Evolutionary conservation across 2,888 invertebrate genomes (phyloP).

Genomic region (Zhengitettix transpicula): DNA sequence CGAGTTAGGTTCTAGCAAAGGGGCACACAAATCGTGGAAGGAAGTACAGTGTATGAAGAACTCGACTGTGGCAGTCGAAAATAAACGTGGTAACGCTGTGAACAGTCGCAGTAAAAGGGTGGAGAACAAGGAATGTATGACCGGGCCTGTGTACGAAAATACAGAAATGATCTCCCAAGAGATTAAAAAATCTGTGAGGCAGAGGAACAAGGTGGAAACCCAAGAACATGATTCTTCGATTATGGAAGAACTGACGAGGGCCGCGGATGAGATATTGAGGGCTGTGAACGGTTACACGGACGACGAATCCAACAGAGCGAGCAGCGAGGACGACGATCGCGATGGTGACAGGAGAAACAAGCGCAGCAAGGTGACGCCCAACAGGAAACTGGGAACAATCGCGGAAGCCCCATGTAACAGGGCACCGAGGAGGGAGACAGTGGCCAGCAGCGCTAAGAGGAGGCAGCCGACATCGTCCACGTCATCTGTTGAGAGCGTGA

Average conservation of each 20-base stretch:
- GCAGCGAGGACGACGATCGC: slow-evolving; percentile 22
- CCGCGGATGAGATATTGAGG: slow-evolving; percentile 39
- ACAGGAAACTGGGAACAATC: slow-evolving; percentile 4
- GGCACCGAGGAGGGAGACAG: slow-evolving; percentile 3
- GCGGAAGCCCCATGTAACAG: neutral
- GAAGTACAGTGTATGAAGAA: too few species aligned
- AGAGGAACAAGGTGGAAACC: neutral
- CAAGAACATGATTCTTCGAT: slow-evolving; percentile 19
- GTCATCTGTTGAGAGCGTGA: slow-evolving; percentile 20
- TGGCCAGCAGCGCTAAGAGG: slow-evolving; percentile 20
- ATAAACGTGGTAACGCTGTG: too few species aligned
- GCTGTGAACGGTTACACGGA: slow-evolving; percentile 36
- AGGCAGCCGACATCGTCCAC: slow-evolving; percentile 24
- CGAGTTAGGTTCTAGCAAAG: too few species aligned
- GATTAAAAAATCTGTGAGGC: neutral
- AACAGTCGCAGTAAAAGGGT: too few species aligned
- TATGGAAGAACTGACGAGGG: slow-evolving; percentile 37
- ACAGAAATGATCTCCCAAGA: neutral
- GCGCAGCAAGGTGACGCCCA: neutral
- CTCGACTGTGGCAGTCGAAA: too few species aligned
- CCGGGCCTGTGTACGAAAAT: slow-evolving; percentile 4
- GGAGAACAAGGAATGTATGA: neutral
- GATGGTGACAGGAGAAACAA: slow-evolving; percentile 19
- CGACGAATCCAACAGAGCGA: slow-evolving; percentile 24
- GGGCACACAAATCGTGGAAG: too few species aligned